A percentile compares a stretch with the other conserved stretches of the same genome.
phyloP scores from a whole-genome alignment of 2,113 vertebrate species.

The Mormyrus iriodes region DNA sequence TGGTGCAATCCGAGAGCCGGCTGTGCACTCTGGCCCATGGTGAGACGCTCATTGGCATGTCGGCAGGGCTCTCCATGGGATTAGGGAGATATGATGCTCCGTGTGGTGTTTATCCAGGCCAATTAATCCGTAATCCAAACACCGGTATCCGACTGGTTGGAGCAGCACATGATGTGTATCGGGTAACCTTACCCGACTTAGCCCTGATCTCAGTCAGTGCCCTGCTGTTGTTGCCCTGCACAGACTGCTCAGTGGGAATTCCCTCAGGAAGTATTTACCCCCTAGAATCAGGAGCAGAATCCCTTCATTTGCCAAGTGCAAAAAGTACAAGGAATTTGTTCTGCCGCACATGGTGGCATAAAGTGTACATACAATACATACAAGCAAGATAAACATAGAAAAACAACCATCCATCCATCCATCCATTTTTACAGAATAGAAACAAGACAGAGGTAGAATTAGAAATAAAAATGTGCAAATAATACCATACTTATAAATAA shows the following conservation, averaged over 20 bases:
- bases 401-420: neutral
- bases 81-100: neutral
- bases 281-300: neutral
- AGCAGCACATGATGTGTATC: neutral
- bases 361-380: neutral
- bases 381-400: neutral
- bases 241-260: neutral
- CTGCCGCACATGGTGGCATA: neutral
- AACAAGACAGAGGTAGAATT: neutral
- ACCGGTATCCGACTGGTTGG: neutral
- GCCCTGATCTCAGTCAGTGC: neutral
- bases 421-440: neutral
- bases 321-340: neutral
- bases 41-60: constrained; percentile 25
- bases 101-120: neutral
- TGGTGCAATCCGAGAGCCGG: constrained; percentile 89
- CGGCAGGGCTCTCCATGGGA: neutral
- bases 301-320: neutral
- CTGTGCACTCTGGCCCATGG: constrained; percentile 49
- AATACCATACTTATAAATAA: neutral
- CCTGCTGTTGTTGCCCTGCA: neutral
- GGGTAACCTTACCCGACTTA: neutral
- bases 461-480: neutral
- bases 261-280: neutral
- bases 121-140: neutral